Conservation (phyloP, 2,888 invertebrate genomes). For the Imbricaverruca yamaguchii region DNA sequence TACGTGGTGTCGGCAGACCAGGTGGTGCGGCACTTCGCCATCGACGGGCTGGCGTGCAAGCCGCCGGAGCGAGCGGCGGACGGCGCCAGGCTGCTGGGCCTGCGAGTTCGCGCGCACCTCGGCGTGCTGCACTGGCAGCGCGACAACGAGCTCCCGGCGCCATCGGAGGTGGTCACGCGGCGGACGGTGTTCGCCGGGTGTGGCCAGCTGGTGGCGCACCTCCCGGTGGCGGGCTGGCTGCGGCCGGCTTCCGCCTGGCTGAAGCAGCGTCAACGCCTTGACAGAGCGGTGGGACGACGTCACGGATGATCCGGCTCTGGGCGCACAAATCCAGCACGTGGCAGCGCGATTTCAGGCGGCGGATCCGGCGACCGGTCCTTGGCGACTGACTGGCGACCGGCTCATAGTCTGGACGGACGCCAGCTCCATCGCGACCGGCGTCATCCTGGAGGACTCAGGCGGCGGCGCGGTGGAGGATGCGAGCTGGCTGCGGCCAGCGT, state of each 20-base stretch:
- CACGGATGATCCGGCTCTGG: neutral
- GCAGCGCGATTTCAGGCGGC: neutral
- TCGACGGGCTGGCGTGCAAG: slow-evolving; percentile 19
- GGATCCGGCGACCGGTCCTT: neutral
- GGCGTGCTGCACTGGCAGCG: slow-evolving; percentile 18
- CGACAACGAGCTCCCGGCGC: slow-evolving; percentile 4
- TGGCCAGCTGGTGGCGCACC: slow-evolving; percentile 8
- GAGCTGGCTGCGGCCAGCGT: slow-evolving; percentile 17
- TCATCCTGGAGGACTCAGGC: slow-evolving; percentile 22
- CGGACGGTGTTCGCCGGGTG: slow-evolving; percentile 21
- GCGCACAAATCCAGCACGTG: too few species aligned
- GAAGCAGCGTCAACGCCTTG: slow-evolving; percentile 10
- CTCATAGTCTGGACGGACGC: too few species aligned
- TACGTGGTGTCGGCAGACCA: slow-evolving; percentile 21
- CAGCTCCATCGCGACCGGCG: too few species aligned
- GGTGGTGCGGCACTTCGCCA: slow-evolving; percentile 21
- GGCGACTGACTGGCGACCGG: neutral
- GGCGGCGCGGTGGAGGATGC: slow-evolving; percentile 23
- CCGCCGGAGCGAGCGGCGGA: neutral
- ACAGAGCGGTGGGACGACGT: slow-evolving; percentile 12
- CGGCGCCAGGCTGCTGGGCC: slow-evolving; percentile 19
- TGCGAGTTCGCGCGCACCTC: neutral
- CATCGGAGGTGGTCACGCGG: slow-evolving; percentile 17
- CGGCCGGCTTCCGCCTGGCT: slow-evolving; percentile 17
- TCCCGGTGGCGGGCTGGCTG: slow-evolving; percentile 25